Percentiles rank a stretch among this genome's conserved stretches.
These are phyloP conservation scores for Chionomys nivalis DNA, from an alignment of 2,113 vertebrate species.

Conservation along the genomic window DNA sequence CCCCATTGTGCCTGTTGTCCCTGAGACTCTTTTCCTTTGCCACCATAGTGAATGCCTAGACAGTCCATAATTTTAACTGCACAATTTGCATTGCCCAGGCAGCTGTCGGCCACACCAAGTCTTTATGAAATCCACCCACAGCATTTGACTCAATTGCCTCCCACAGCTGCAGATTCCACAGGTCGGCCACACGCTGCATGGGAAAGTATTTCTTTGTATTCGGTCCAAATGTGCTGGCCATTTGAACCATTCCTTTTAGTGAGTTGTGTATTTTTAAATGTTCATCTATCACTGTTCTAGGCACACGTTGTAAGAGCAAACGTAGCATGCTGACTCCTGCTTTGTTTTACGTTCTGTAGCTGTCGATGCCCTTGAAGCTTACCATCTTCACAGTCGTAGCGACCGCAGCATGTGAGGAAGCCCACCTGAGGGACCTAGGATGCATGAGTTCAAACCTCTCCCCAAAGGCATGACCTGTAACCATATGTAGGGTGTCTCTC, in stretches of 20 bases:
- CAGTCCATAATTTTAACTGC: conserved; percentile 70
- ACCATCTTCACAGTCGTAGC: neutral
- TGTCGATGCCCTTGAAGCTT: neutral
- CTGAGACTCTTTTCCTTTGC: conserved; percentile 34
- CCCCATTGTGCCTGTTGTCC: conserved; percentile 6
- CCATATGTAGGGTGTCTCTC: too few relatives aligned
- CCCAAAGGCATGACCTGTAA: neutral
- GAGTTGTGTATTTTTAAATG: conserved; percentile 78
- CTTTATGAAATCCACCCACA: conserved; percentile 81
- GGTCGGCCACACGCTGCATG: conserved; percentile 78
- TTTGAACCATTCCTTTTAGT: conserved; percentile 75
- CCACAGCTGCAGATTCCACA: conserved; percentile 82
- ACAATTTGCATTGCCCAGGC: conserved; percentile 71
- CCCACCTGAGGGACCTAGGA: neutral
- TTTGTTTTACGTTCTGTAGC: conserved; percentile 48
- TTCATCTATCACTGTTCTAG: conserved; percentile 72
- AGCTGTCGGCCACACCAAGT: conserved; percentile 81
- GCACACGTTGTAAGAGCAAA: conserved; percentile 51
- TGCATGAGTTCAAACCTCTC: neutral
- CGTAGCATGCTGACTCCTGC: neutral
- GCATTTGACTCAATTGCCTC: conserved; percentile 81
- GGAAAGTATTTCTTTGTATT: conserved; percentile 82
- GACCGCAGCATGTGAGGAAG: too few relatives aligned
- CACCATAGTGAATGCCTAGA: conserved; percentile 42
- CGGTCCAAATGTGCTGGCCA: conserved; percentile 82